Evolutionary conservation across 2,113 vertebrate genomes (phyloP).

Genomic region (Spizaetus ornatus): DNA sequence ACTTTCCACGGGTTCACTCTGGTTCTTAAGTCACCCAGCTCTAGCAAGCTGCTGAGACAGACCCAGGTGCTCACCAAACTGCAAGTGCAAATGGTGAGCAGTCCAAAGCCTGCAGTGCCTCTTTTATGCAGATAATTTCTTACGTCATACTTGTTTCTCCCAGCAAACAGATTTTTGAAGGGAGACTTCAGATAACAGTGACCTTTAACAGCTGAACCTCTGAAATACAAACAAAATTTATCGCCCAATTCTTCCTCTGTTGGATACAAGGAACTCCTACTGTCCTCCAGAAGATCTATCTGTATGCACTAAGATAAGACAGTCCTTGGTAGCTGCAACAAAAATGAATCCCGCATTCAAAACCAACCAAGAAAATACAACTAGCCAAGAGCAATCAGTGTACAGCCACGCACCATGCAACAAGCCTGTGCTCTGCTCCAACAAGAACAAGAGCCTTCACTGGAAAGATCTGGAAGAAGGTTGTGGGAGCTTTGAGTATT

Average conservation of each 20-base stretch:
- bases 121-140: not conserved
- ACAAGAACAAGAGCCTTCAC: not conserved
- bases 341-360: not conserved
- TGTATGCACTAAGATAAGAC: not conserved
- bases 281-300: conserved; percentile 1
- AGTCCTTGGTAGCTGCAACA: not conserved
- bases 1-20: not conserved
- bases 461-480: not conserved
- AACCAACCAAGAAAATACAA: not conserved
- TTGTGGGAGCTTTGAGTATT: conserved; percentile 62
- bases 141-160: not conserved
- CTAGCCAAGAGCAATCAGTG: not conserved
- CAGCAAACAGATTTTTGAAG: not conserved
- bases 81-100: not conserved
- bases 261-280: not conserved
- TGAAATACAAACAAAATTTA: not conserved
- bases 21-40: not conserved
- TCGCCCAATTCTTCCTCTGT: accelerated
- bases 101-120: not conserved
- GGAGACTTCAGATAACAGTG: not conserved
- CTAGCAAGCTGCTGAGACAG: not conserved
- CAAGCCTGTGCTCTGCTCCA: not conserved
- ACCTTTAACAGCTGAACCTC: not conserved
- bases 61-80: not conserved
- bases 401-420: not conserved